Conservation (phyloP, 2,797 vertebrate genomes). For the Periparus ater region DNA sequence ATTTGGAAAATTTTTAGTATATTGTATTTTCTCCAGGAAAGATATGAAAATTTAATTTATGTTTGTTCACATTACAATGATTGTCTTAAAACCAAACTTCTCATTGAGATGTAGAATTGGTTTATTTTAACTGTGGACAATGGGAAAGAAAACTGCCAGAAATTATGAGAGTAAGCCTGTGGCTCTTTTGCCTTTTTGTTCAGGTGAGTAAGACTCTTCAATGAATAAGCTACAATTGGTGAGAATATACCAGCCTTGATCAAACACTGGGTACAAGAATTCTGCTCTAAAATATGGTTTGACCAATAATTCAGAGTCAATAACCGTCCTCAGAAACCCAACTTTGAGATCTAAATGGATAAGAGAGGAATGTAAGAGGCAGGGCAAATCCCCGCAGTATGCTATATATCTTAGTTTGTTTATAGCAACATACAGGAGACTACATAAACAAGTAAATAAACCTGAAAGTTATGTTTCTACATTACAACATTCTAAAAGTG, state of each 20-base stretch:
- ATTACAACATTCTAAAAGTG: background rate
- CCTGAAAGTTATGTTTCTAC: background rate
- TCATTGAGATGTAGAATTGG: background rate
- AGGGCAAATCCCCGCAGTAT: background rate
- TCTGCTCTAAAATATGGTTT: background rate
- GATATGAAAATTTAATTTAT: background rate
- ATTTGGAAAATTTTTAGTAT: background rate
- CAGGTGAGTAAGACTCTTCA: background rate
- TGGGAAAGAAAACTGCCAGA: background rate
- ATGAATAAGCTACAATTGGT: background rate
- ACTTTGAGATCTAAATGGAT: background rate
- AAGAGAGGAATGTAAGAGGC: background rate
- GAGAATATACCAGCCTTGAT: background rate
- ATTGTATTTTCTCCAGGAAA: background rate
- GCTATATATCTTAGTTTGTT: background rate
- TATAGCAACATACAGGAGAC: background rate
- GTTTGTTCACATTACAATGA: background rate
- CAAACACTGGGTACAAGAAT: background rate
- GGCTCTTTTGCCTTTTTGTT: background rate
- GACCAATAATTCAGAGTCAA: background rate
- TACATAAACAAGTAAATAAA: background rate
- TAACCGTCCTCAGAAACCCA: background rate
- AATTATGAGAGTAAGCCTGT: background rate
- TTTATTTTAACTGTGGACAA: background rate
- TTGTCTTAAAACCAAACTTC: background rate